Evolutionary conservation across 2,113 vertebrate species (phyloP).

Genomic region (Malurus cyaneus): DNA sequence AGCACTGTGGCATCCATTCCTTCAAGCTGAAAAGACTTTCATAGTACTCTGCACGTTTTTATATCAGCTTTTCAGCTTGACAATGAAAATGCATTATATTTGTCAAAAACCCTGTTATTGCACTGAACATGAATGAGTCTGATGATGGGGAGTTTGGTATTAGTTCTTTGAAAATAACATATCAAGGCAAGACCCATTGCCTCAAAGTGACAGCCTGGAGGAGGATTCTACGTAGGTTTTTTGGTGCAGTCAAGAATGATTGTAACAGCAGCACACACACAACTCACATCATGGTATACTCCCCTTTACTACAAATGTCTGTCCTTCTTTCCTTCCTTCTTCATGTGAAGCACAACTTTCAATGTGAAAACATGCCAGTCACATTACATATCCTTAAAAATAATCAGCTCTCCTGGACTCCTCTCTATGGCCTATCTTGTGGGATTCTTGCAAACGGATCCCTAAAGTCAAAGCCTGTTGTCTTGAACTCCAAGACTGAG

Average conservation of each 20-base stretch:
- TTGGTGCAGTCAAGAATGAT: neutral
- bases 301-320: neutral
- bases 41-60: neutral
- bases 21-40: neutral
- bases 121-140: neutral
- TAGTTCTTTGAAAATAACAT: neutral
- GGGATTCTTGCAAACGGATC: neutral
- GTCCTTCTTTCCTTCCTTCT: neutral
- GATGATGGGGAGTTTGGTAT: neutral
- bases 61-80: neutral
- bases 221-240: neutral
- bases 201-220: neutral
- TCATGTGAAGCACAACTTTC: fast-evolving
- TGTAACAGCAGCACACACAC: neutral
- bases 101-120: neutral
- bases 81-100: neutral
- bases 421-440: neutral
- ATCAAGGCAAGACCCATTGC: neutral
- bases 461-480: neutral
- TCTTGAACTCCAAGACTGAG: neutral
- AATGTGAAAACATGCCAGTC: neutral
- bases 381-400: neutral
- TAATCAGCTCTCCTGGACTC: neutral
- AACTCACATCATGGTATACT: neutral
- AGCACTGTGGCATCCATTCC: neutral